Evolutionary conservation across 2,113 vertebrate genomes (phyloP).

Genomic region (Vanacampus margaritifer): DNA sequence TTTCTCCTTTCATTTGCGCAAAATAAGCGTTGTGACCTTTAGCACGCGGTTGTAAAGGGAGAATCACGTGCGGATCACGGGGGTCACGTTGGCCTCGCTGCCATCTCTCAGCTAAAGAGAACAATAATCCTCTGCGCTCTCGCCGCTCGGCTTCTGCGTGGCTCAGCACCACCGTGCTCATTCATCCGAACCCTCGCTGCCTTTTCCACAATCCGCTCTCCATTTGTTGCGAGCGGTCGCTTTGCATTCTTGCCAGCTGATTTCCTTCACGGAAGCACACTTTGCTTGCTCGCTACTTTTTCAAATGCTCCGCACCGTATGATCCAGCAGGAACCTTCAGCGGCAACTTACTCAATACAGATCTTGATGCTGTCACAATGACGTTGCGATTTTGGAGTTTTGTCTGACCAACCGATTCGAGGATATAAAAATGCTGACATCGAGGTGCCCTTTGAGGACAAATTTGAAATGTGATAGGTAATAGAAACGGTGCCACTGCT

Average conservation of each 20-base stretch:
- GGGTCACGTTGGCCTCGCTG: constrained; percentile 65
- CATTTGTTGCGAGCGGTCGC: constrained; percentile 24
- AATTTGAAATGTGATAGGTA: no score
- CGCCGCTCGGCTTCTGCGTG: constrained; percentile 57
- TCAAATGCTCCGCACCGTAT: neutral
- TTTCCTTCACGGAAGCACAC: constrained; percentile 9
- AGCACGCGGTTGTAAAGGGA: constrained; percentile 37
- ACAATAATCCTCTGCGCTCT: constrained; percentile 64
- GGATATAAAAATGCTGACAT: no score
- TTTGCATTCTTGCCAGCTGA: constrained; percentile 23
- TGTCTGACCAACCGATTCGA: no score
- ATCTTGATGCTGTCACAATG: no score
- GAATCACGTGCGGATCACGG: constrained; percentile 59
- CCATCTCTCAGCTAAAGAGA: constrained; percentile 54
- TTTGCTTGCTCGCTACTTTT: neutral
- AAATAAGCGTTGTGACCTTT: constrained; percentile 42
- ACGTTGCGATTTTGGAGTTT: no score
- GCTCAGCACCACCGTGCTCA: constrained; percentile 61
- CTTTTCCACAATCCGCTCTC: constrained; percentile 42
- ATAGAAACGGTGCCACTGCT: no score
- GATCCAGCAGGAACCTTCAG: neutral
- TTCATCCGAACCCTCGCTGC: constrained; percentile 56
- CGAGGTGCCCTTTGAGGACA: no score
- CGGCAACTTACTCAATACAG: no score
- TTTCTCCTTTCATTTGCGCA: constrained; percentile 49